These are phyloP conservation scores for Hirtodrosophila trivittata DNA, from an alignment of 2,888 invertebrate species.

Conservation along the genomic window DNA sequence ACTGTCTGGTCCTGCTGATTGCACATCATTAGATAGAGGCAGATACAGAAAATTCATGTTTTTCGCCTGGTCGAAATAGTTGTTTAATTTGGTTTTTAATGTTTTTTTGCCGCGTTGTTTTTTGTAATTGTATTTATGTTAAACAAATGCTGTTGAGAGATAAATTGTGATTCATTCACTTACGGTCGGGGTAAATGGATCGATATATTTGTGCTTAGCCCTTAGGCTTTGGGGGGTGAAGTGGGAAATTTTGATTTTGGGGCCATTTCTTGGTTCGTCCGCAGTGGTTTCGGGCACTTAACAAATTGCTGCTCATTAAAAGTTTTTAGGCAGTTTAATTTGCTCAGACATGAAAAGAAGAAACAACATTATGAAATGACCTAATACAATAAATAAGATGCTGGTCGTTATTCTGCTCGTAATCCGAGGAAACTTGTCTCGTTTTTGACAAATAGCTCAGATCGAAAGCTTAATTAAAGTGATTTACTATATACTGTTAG, in stretches of 20 bases:
- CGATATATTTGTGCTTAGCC: too few relatives aligned
- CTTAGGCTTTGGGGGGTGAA: too few relatives aligned
- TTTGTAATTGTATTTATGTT: conserved; percentile 40
- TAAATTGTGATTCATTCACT: conserved; percentile 69
- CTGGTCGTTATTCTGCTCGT: too few relatives aligned
- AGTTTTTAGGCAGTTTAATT: conserved; percentile 67
- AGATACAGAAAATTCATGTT: conserved; percentile 27
- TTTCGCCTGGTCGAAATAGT: conserved; percentile 44
- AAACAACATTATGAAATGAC: too few relatives aligned
- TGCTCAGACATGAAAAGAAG: conserved; percentile 4
- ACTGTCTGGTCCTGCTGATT: too few relatives aligned
- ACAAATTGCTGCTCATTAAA: conserved; percentile 70
- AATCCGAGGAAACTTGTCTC: too few relatives aligned
- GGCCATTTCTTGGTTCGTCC: conserved; percentile 9
- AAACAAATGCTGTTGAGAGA: conserved; percentile 59
- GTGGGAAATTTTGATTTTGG: conserved; percentile 7
- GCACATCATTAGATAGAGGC: conserved; percentile 44
- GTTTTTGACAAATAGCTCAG: conserved; percentile 14
- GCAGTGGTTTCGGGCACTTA: conserved; percentile 35
- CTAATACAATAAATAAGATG: too few relatives aligned
- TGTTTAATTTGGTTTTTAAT: conserved; percentile 59
- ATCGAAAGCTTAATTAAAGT: conserved; percentile 45
- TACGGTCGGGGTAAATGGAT: conserved; percentile 56
- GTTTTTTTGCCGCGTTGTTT: conserved; percentile 12
- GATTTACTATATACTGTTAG: conserved; percentile 47